Evolutionary conservation across 2,888 invertebrate genomes (phyloP), one percentile per base, ranked within the genome.

Genomic region (Prosapia bicincta): DNA sequence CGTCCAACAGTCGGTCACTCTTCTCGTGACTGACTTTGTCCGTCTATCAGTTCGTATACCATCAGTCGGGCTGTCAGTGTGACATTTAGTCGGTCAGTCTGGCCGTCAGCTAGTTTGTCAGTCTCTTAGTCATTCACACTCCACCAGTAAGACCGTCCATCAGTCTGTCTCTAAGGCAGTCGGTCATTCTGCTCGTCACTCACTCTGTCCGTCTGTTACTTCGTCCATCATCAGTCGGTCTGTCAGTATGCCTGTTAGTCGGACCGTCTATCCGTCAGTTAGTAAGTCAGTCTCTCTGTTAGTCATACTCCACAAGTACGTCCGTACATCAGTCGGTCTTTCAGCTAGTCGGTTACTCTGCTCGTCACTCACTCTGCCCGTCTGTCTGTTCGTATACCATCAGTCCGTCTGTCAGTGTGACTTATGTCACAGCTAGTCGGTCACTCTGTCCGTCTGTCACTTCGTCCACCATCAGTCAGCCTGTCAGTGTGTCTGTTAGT

Each of bases 401-500:
- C n/a, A n/a, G 28, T 28, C 28, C 9, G 28, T 9, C 28, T 28
- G 28, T 28, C 28, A 6, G 28, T 28, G 5, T 28, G 28, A 6
- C 28, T 28, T 3, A 9, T 28, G 5, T 28, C 5, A 6, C 28
- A 6, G 28, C 9, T 71, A 74, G 70, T 74, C 69, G 3, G 71
- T 72, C 74, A 28, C 26, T 74, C 70, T 71, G 71, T 74, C 74
- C 28, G 72, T 71, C 72, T 71, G 73, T 71, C 72, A 69, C 69
- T 71, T 66, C 67, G 72, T 71, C 72, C 43, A 69, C 68, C n/a
- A n/a, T 71, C n/a, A 69, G 30, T 66, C 25, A 7, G 72, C 73
- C 74, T 74, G 72, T 74, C 74, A 74, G 72, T 74, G 72, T 74
- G 72, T 74, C 74, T 74, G 72, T 74, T 71, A 74, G 72, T 74